Conservation (phyloP, 2,888 invertebrate genomes). For the Yponomeuta evonymella region DNA sequence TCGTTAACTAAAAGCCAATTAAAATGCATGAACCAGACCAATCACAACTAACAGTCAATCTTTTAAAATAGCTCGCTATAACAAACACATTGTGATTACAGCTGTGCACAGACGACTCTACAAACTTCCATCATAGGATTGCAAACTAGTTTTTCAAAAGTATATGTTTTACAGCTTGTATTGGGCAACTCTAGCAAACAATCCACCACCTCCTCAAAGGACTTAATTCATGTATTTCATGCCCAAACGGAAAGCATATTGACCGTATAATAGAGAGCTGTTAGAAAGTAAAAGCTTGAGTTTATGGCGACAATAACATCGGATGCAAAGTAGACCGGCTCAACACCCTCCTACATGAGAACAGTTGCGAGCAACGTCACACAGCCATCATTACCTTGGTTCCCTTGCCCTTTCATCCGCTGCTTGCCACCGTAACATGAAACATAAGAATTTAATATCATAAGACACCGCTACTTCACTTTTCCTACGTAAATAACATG, state of each 20-base stretch:
- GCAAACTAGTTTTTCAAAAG: background rate
- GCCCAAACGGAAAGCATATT: background rate
- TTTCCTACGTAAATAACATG: conserved; percentile 10
- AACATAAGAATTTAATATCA: conserved; percentile 64
- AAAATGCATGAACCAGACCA: background rate
- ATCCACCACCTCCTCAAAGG: background rate
- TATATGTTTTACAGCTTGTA: background rate
- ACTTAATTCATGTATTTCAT: background rate
- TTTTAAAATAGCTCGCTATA: too few species aligned
- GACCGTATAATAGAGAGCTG: conserved; percentile 26
- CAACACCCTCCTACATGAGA: conserved; percentile 49
- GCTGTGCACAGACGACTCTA: background rate
- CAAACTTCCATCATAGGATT: background rate
- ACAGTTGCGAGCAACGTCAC: conserved; percentile 67
- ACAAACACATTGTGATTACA: background rate
- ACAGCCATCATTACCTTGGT: conserved; percentile 80
- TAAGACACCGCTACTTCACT: conserved; percentile 28
- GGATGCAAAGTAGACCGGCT: conserved; percentile 62
- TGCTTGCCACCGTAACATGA: conserved; percentile 73
- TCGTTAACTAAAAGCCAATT: background rate
- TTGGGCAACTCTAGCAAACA: background rate
- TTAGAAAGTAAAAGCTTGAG: conserved; percentile 43
- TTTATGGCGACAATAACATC: conserved; percentile 43
- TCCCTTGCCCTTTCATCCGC: conserved; percentile 93
- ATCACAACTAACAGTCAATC: too few species aligned